Evolutionary conservation across 2,797 vertebrate genomes (phyloP).

Genomic region (Cyclopterus lumpus): DNA sequence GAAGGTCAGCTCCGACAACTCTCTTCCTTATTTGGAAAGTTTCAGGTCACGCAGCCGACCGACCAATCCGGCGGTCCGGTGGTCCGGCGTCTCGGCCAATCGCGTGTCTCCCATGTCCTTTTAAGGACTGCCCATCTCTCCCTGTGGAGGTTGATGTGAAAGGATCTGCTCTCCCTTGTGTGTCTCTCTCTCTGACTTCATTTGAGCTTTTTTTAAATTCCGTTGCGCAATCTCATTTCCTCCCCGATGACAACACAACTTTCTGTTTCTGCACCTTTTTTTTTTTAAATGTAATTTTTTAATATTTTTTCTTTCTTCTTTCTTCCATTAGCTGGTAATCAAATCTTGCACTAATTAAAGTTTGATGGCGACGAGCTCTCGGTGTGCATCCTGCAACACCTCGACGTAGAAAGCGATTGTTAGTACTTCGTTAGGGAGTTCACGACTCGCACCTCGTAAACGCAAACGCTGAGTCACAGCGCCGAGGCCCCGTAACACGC

Average conservation of each 20-base stretch:
- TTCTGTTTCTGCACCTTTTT: slow-evolving; percentile 5
- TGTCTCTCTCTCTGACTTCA: slow-evolving; percentile 52
- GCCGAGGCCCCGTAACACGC: too few relatives aligned
- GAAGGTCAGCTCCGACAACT: slow-evolving; percentile 75
- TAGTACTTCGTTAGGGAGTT: slow-evolving; percentile 83
- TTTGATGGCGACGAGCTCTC: slow-evolving; percentile 38
- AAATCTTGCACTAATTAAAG: background rate
- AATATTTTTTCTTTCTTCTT: too few relatives aligned
- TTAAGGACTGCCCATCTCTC: slow-evolving; percentile 88
- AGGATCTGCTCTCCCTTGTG: slow-evolving; percentile 58
- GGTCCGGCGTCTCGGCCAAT: slow-evolving; percentile 79
- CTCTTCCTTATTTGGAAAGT: slow-evolving; percentile 89
- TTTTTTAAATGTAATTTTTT: too few relatives aligned
- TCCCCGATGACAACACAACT: slow-evolving; percentile 33
- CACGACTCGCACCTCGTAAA: slow-evolving; percentile 84
- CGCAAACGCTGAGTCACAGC: slow-evolving; percentile 80
- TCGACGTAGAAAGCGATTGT: slow-evolving; percentile 83
- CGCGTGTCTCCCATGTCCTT: slow-evolving; percentile 86
- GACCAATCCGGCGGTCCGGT: slow-evolving; percentile 74
- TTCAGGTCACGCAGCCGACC: slow-evolving; percentile 84
- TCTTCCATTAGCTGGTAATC: slow-evolving; percentile 28
- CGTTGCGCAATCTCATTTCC: slow-evolving; percentile 32
- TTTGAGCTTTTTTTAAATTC: slow-evolving; percentile 36
- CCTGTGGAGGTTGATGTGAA: slow-evolving; percentile 73
- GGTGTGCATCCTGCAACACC: slow-evolving; percentile 63